A percentile compares a stretch with the other conserved stretches of the same genome.
These are phyloP conservation scores for Chondrosia reniformis DNA, from an alignment of 37 sponge, comb jelly and placozoan genomes.

Conservation along the genomic window DNA sequence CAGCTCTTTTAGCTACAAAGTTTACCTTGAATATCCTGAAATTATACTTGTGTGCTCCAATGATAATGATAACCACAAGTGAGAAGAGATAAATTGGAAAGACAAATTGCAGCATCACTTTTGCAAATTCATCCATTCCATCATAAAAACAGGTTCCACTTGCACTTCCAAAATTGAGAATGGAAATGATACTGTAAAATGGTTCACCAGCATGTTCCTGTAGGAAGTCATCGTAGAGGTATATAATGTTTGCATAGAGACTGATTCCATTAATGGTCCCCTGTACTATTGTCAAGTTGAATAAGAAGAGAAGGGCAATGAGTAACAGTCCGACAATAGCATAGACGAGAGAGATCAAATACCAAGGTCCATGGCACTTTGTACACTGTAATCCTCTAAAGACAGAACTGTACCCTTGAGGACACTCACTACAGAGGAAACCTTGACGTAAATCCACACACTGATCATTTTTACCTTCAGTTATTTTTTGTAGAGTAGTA, in stretches of 20 bases:
- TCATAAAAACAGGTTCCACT: constrained; percentile 55
- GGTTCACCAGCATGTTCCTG: neutral
- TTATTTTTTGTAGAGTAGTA: neutral
- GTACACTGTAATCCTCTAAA: constrained; percentile 23
- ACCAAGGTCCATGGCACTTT: constrained; percentile 16
- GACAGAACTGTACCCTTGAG: constrained; percentile 14
- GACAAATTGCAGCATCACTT: constrained; percentile 37
- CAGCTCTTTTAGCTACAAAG: constrained; percentile 18
- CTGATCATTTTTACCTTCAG: neutral
- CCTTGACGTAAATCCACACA: too few relatives aligned
- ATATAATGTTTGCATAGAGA: constrained; percentile 42
- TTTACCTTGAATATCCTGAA: constrained; percentile 1
- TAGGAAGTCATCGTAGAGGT: constrained; percentile 13
- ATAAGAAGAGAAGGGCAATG: constrained; percentile 22
- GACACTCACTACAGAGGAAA: constrained; percentile 43
- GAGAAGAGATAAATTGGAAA: constrained; percentile 60
- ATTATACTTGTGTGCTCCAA: constrained; percentile 8
- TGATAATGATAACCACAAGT: constrained; percentile 17
- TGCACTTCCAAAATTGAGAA: constrained; percentile 41
- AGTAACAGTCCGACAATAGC: constrained; percentile 30
- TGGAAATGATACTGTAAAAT: constrained; percentile 30
- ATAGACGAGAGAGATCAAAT: constrained; percentile 6
- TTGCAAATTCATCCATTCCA: constrained; percentile 56
- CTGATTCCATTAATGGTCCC: constrained; percentile 45
- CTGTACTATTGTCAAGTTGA: constrained; percentile 28